These are phyloP conservation scores for Triplophysa rosa DNA, from an alignment of 2,113 vertebrate genomes.

Conservation along the genomic window DNA sequence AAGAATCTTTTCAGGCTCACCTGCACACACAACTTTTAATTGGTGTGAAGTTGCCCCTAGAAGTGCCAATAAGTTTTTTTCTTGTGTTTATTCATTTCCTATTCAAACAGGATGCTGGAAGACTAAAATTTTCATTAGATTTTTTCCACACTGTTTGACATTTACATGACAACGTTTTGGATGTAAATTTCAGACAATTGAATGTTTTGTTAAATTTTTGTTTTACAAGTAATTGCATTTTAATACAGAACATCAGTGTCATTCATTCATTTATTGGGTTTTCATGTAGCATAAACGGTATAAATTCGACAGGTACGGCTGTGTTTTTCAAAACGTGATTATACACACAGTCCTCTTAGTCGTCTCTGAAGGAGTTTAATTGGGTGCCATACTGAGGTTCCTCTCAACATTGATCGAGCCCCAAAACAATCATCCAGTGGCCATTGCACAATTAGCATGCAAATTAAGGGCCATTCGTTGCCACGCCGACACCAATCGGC, in stretches of 20 bases:
- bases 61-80: background rate
- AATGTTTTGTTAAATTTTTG: slow-evolving; percentile 8
- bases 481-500: slow-evolving; percentile 63
- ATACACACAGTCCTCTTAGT: slow-evolving; percentile 38
- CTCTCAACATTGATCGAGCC: slow-evolving; percentile 62
- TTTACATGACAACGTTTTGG: too few species aligned
- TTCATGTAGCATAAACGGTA: slow-evolving; percentile 1
- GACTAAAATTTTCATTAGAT: too few species aligned
- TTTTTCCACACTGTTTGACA: too few species aligned
- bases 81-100: too few species aligned
- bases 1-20: slow-evolving; percentile 29
- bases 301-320: slow-evolving; percentile 32
- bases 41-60: slow-evolving; percentile 6
- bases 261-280: background rate
- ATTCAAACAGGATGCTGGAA: too few species aligned
- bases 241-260: slow-evolving; percentile 2
- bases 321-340: slow-evolving; percentile 36
- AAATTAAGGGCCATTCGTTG: slow-evolving; percentile 74
- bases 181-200: background rate
- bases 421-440: slow-evolving; percentile 62
- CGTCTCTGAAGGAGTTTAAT: slow-evolving; percentile 36
- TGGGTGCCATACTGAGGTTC: slow-evolving; percentile 55
- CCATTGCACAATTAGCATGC: slow-evolving; percentile 70
- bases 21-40: slow-evolving; percentile 38
- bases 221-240: slow-evolving; percentile 18